Evolutionary conservation across 2,797 vertebrate species (phyloP).

Genomic region (Hozukius guyotensis): DNA sequence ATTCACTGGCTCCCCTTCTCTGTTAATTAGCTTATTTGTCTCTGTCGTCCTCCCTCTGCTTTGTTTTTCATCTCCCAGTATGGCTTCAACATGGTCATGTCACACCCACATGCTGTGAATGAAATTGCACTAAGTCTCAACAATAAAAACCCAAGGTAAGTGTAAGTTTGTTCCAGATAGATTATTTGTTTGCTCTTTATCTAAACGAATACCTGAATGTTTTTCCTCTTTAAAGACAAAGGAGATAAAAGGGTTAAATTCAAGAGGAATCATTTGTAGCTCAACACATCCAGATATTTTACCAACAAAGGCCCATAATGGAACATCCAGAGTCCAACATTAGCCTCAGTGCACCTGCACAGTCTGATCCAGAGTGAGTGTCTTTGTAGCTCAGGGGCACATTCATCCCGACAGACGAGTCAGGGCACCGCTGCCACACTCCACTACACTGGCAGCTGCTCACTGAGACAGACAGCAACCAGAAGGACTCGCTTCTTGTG

Average conservation of each 20-base stretch:
- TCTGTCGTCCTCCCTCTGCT: constrained; percentile 38
- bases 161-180: not conserved
- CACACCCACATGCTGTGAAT: constrained; percentile 96
- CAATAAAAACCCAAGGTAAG: constrained; percentile 97
- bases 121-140: constrained; percentile 98
- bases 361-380: constrained; percentile 43
- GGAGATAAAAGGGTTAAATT: not conserved
- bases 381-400: constrained; percentile 52
- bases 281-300: not conserved
- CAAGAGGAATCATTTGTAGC: not conserved
- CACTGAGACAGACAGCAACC: constrained; percentile 39
- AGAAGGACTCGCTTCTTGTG: constrained; percentile 31
- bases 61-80: constrained; percentile 83
- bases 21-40: constrained; percentile 46
- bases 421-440: constrained; percentile 53
- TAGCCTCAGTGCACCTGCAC: constrained; percentile 44
- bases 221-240: not conserved
- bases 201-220: not conserved
- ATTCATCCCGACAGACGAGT: constrained; percentile 48
- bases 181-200: not conserved
- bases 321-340: not conserved
- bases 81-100: constrained; percentile 99
- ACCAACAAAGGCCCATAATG: not conserved
- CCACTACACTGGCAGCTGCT: constrained; percentile 53
- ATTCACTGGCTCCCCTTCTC: constrained; percentile 28